phyloP scores from a whole-genome alignment of 2,888 invertebrate species.

The Hipparchia semele region DNA sequence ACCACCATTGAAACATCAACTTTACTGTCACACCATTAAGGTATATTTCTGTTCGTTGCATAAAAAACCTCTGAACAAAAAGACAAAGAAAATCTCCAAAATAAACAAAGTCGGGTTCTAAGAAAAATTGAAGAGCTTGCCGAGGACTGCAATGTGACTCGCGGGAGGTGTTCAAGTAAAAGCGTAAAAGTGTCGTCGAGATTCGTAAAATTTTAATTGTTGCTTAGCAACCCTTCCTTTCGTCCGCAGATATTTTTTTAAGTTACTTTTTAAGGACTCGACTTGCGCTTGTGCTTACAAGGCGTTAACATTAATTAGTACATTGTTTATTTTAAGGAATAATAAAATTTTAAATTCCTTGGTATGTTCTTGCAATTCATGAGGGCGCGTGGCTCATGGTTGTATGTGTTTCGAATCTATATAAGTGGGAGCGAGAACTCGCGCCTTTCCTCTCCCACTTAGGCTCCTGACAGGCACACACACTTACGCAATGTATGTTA shows the following conservation, averaged over 20 bases:
- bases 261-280: not conserved
- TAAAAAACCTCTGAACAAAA: too few species aligned
- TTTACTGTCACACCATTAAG: too few species aligned
- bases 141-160: not conserved
- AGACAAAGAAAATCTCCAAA: not conserved
- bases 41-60: too few species aligned
- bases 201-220: conserved; percentile 11
- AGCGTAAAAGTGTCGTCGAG: not conserved
- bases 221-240: not conserved
- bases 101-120: not conserved
- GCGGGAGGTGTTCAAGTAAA: not conserved
- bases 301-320: too few species aligned
- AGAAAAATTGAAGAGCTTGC: not conserved
- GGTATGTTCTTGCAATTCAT: too few species aligned
- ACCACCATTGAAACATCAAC: too few species aligned
- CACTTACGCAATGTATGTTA: too few species aligned
- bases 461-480: too few species aligned
- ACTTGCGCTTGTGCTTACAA: not conserved
- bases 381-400: too few species aligned
- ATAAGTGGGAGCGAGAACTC: too few species aligned
- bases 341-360: not conserved
- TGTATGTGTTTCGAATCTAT: too few species aligned
- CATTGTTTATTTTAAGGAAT: not conserved
- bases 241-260: not conserved
- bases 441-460: too few species aligned